A percentile compares a stretch with the other conserved stretches of the same genome.
phyloP scores from a whole-genome alignment of 2,113 vertebrate genomes.

The Sturnus vulgaris region DNA sequence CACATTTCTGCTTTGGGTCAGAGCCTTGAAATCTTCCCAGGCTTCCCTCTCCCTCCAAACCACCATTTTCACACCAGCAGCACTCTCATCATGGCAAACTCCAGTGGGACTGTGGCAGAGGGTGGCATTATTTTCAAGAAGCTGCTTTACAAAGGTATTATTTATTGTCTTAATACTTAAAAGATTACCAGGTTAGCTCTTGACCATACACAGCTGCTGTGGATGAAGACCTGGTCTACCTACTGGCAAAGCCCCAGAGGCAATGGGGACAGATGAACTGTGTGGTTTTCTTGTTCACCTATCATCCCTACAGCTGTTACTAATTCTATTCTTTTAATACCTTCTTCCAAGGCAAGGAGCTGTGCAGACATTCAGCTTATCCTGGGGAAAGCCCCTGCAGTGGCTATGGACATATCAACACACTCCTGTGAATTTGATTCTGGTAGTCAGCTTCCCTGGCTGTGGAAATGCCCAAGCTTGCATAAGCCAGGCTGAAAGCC shows the following conservation, averaged over 20 bases:
- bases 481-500: not conserved
- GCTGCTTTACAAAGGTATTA: not conserved
- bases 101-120: not conserved
- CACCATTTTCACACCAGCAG: not conserved
- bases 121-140: not conserved
- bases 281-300: not conserved
- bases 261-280: not conserved
- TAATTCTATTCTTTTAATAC: not conserved
- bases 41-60: not conserved
- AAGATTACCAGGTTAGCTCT: not conserved
- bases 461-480: not conserved
- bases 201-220: not conserved
- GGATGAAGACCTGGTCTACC: not conserved
- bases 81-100: not conserved
- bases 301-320: not conserved
- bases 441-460: not conserved
- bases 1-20: slow-evolving; percentile 24
- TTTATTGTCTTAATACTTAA: not conserved
- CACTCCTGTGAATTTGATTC: not conserved
- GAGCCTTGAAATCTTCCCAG: slow-evolving; percentile 29
- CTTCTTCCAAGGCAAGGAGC: not conserved
- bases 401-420: not conserved
- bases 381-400: not conserved
- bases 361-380: not conserved
- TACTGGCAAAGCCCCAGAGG: not conserved